Evolutionary conservation across 92 coral and sea anemone genomes (phyloP).

Genomic region (Palythoa caribaeorum): DNA sequence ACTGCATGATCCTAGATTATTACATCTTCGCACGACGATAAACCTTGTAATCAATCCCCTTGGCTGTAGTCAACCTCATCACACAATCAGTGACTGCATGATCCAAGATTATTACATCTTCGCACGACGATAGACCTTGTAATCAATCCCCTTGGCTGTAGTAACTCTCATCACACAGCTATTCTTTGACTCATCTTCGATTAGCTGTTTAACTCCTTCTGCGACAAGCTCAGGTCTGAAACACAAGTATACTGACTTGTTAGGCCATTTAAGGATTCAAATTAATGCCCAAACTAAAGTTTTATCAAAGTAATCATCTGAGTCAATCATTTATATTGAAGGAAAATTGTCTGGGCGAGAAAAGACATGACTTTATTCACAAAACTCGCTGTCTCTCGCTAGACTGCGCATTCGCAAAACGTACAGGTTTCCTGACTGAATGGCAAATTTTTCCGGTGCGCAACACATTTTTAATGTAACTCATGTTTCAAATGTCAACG

Average conservation of each 20-base stretch:
- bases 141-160: slow-evolving; percentile 83
- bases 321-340: no score
- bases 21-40: slow-evolving; percentile 18
- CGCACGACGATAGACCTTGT: slow-evolving; percentile 27
- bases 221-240: slow-evolving; percentile 91
- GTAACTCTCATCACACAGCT: slow-evolving; percentile 89
- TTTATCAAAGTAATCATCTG: no score
- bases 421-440: no score
- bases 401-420: no score
- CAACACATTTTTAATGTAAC: no score
- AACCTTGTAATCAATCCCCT: slow-evolving; percentile 81
- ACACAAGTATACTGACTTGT: neutral
- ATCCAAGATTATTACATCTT: neutral
- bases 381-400: no score
- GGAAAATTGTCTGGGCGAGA: no score
- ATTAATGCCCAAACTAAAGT: no score
- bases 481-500: no score
- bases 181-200: slow-evolving; percentile 80
- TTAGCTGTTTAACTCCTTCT: slow-evolving; percentile 76
- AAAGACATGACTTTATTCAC: no score
- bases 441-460: no score
- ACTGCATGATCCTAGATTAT: neutral
- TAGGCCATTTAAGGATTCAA: no score
- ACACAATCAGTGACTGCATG: slow-evolving; percentile 17
- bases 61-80: slow-evolving; percentile 78